Evolutionary conservation across 2,888 invertebrate species (phyloP), one percentile per base, ranked within the genome.

Genomic region (Oxytorus armatus): DNA sequence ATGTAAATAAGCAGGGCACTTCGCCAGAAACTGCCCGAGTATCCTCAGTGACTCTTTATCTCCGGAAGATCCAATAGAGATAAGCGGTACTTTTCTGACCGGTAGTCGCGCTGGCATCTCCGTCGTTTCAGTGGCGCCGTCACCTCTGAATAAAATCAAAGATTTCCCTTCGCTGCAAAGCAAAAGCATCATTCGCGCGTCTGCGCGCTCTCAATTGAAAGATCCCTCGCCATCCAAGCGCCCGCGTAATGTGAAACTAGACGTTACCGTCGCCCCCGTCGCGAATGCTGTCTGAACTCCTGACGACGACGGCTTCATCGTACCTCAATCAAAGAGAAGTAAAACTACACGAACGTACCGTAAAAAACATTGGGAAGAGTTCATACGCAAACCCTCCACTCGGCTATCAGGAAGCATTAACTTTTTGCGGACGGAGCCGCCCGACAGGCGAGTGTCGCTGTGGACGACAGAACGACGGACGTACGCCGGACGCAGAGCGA

Each of bases 1-100:
- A 1, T 77, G 76, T 23, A 68, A 77, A 3, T 18, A 59, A n/a
- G 39, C 33, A 39, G 76, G 68, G 0, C 76, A 77, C 53, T 14
- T 77, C 16, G 76, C 76, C 5, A 77, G 49, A 23, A 44, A 68
- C 23, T 68, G 53, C n/a, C 66, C 51, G 1, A 23, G 14, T 42
- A 42, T 11, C 11, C 0, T 42, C 11, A n/a, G 3, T 42, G 42
- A 1, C 11, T 1, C 42, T 0, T 8, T 3, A 1, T 1, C 42
- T 0, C 11, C 11, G n/a, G n/a, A 11, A 1, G 3, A n/a, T n/a
- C n/a, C 42, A 42, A 42, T 42, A n/a, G 42, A 23, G 0, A 1
- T 10, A 53, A 0, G 11, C 18, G 11, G 10, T 11, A n/a, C 53
- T 53, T 16, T 29, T 29, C 14, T 4, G 10, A 1, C 25, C 7